These are phyloP conservation scores for Callithrix jacchus DNA, from an alignment of 2,113 vertebrate species.

Conservation along the genomic window DNA sequence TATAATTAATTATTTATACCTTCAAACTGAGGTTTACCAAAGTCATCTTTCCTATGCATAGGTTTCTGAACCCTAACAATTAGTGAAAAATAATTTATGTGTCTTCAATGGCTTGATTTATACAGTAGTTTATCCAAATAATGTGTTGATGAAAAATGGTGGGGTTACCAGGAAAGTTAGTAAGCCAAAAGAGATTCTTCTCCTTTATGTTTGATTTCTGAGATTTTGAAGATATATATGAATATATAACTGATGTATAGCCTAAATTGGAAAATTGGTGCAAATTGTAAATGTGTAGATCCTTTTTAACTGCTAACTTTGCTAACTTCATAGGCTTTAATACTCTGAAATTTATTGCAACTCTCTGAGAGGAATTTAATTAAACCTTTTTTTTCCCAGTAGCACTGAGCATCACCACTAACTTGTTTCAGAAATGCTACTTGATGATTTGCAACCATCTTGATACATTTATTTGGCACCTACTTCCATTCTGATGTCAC, in stretches of 20 bases:
- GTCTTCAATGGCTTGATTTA: not conserved
- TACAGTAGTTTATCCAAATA: not conserved
- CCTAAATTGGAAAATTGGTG: not conserved
- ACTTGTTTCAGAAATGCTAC: not conserved
- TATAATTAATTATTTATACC: not conserved
- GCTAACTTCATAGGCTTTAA: not conserved
- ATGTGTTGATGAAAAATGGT: not conserved
- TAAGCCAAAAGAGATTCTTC: not conserved
- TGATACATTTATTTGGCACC: not conserved
- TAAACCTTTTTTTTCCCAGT: not conserved
- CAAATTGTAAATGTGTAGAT: not conserved
- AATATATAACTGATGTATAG: not conserved
- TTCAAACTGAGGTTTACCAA: not conserved
- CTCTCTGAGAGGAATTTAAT: not conserved
- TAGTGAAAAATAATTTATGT: not conserved
- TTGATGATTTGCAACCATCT: not conserved
- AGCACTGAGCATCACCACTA: not conserved
- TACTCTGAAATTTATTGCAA: not conserved
- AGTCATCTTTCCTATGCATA: not conserved
- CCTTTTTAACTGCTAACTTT: not conserved
- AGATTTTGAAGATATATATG: not conserved
- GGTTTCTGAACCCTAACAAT: not conserved
- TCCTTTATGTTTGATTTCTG: not conserved
- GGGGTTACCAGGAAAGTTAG: not conserved
- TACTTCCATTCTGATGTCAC: not conserved